phyloP scores from a whole-genome alignment of 2,888 invertebrate genomes.

The Suillia variegata region DNA sequence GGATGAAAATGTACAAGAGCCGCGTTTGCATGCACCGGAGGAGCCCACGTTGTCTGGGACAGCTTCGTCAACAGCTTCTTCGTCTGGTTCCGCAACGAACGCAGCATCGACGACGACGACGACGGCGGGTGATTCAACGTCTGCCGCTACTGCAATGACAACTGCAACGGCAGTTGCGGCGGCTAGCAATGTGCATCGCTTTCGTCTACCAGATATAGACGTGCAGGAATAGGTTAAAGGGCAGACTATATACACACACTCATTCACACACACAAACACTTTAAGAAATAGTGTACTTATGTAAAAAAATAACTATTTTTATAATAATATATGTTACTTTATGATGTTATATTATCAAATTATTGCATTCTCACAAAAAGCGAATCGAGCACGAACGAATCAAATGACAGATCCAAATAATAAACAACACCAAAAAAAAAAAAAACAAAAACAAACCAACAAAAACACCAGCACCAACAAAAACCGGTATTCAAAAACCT shows the following conservation, averaged over 20 bases:
- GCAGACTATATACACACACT: constrained; percentile 19
- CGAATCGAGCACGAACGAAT: constrained; percentile 20
- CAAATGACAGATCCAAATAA: no score
- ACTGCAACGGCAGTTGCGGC: constrained; percentile 48
- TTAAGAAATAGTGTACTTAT: constrained; percentile 49
- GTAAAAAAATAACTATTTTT: constrained; percentile 39
- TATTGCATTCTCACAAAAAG: constrained; percentile 14
- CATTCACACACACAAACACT: no score
- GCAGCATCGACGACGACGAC: constrained; percentile 21
- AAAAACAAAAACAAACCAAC: constrained; percentile 1
- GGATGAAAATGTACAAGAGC: constrained; percentile 35
- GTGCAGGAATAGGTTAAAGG: constrained; percentile 38
- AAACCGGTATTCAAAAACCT: neutral
- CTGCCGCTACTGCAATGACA: constrained; percentile 41
- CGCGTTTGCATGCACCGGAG: constrained; percentile 34
- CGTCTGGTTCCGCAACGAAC: neutral
- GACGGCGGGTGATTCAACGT: constrained; percentile 15
- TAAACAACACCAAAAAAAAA: no score
- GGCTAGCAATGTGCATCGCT: constrained; percentile 50
- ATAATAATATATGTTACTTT: neutral
- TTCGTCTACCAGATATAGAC: constrained; percentile 45
- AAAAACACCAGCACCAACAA: neutral
- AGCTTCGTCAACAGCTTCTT: neutral
- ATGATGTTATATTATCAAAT: constrained; percentile 29
- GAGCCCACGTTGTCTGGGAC: constrained; percentile 16